Evolutionary conservation across 2,888 invertebrate genomes (phyloP).

Genomic region (Aelia acuminata): DNA sequence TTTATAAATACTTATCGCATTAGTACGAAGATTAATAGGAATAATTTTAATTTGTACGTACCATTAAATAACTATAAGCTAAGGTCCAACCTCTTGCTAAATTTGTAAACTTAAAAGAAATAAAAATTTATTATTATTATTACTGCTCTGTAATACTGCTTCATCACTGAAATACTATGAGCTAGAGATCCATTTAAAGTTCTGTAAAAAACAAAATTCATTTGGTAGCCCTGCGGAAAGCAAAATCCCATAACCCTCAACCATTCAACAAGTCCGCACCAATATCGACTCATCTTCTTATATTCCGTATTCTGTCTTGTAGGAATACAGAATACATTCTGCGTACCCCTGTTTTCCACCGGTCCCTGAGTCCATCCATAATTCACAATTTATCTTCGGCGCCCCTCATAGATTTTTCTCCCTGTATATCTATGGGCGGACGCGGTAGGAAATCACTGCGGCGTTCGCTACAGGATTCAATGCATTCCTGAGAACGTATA

Average conservation of each 20-base stretch:
- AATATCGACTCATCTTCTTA: neutral
- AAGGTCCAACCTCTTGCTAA: no score
- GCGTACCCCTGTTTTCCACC: neutral
- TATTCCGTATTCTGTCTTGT: neutral
- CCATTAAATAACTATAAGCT: no score
- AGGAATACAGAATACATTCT: neutral
- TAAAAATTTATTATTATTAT: no score
- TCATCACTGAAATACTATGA: no score
- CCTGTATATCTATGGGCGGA: neutral
- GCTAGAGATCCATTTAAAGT: no score
- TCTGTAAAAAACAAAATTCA: no score
- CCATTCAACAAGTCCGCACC: neutral
- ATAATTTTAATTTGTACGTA: no score
- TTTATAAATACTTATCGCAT: no score
- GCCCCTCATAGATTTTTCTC: neutral
- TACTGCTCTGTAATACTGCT: no score
- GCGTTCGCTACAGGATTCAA: neutral
- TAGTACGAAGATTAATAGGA: no score
- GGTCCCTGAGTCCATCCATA: neutral
- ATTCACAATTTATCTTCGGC: constrained; percentile 10
- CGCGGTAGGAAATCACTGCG: neutral
- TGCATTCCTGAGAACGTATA: neutral
- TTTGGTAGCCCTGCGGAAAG: no score
- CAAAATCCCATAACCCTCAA: neutral
- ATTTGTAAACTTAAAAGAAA: no score